A percentile compares a stretch with the other conserved stretches of the same genome.
Evolutionary conservation across 2,888 invertebrate genomes (phyloP).

Genomic region (Fissipunctia ypsillon): DNA sequence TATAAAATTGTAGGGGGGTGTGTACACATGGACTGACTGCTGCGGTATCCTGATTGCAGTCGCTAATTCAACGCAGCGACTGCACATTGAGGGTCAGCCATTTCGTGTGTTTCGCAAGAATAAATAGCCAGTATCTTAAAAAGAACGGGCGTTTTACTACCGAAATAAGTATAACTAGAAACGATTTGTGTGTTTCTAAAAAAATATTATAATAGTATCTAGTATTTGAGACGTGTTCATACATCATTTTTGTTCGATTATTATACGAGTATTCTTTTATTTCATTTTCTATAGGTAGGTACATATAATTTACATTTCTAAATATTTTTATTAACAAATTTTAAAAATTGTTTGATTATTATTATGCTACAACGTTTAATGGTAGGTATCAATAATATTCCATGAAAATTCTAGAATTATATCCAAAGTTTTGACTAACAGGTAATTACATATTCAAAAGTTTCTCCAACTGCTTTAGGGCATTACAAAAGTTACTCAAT

Average conservation of each 20-base stretch:
- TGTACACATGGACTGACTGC: background rate
- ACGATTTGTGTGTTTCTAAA: background rate
- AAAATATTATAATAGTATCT: background rate
- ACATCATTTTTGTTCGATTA: background rate
- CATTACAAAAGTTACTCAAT: constrained; percentile 27
- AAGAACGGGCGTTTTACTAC: background rate
- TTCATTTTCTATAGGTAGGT: too few relatives aligned
- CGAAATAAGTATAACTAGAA: background rate
- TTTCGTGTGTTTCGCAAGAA: background rate
- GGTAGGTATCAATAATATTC: background rate
- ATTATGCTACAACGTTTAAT: too few relatives aligned
- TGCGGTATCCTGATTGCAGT: background rate
- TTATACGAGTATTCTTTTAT: too few relatives aligned
- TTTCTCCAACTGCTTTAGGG: constrained; percentile 32
- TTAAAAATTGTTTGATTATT: background rate
- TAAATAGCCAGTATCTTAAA: background rate
- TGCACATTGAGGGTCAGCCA: background rate
- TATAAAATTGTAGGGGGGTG: constrained; percentile 12
- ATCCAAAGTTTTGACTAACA: background rate
- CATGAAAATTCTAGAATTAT: background rate
- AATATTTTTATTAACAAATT: too few relatives aligned
- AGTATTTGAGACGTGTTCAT: background rate
- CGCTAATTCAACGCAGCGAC: background rate
- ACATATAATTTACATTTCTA: too few relatives aligned
- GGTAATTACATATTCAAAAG: constrained; percentile 24